Evolutionary conservation across 2,888 invertebrate genomes (phyloP).

Genomic region (Erebia palarica): DNA sequence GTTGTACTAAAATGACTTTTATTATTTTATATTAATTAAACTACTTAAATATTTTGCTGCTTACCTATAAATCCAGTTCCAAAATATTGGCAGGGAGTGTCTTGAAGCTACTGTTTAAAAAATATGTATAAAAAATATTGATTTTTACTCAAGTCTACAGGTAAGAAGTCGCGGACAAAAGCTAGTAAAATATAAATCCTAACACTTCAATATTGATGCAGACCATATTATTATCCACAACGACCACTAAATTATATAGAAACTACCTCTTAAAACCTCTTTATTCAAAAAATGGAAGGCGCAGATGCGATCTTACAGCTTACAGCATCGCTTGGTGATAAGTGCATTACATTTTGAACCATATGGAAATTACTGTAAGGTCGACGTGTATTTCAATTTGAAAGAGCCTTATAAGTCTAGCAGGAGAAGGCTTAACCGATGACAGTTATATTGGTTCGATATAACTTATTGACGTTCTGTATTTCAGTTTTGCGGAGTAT

Average conservation of each 20-base stretch:
- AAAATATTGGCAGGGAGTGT: no score
- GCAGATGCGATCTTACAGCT: constrained; percentile 24
- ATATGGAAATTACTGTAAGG: background rate
- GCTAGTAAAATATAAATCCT: background rate
- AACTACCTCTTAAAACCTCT: constrained; percentile 24
- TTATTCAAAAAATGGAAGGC: constrained; percentile 24
- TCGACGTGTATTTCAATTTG: background rate
- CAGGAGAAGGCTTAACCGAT: constrained; percentile 30
- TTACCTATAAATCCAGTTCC: no score
- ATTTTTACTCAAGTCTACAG: no score
- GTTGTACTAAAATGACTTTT: background rate
- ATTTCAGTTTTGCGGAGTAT: constrained; percentile 29
- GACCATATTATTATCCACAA: background rate
- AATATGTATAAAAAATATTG: no score
- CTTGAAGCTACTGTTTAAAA: no score
- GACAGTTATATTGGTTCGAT: constrained; percentile 38
- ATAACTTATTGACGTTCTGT: constrained; percentile 36
- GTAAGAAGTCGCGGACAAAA: no score
- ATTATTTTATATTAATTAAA: no score
- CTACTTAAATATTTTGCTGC: no score
- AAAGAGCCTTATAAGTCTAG: constrained; percentile 19
- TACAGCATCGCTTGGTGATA: constrained; percentile 21
- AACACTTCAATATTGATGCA: background rate
- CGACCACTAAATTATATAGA: background rate
- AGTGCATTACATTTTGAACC: constrained; percentile 4